Conservation (phyloP, 2,113 vertebrate species). For the Misgurnus mizolepis region DNA sequence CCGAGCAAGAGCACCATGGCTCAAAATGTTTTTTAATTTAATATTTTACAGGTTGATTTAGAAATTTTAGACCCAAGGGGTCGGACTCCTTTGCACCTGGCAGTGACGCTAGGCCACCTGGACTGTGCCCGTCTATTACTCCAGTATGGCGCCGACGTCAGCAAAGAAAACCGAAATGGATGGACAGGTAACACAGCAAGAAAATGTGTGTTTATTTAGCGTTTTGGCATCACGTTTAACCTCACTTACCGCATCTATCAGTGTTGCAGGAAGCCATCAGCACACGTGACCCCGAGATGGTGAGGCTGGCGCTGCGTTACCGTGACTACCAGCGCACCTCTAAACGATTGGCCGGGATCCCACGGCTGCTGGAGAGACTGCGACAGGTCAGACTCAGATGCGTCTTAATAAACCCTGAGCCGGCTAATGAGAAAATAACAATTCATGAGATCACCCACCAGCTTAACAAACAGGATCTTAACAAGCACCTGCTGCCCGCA, state of each 20-base stretch:
- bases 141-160: slow-evolving; percentile 87
- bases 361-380: slow-evolving; percentile 90
- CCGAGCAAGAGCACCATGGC: neutral
- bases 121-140: slow-evolving; percentile 90
- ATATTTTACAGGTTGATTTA: slow-evolving; percentile 78
- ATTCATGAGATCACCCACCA: neutral
- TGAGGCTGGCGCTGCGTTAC: slow-evolving; percentile 90
- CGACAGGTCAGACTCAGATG: slow-evolving; percentile 80
- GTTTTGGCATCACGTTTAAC: slow-evolving; percentile 49
- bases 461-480: slow-evolving; percentile 28
- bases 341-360: slow-evolving; percentile 92
- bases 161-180: slow-evolving; percentile 93
- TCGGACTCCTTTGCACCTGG: slow-evolving; percentile 92
- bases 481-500: neutral
- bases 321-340: slow-evolving; percentile 94
- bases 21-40: neutral
- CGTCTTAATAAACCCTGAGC: slow-evolving; percentile 8
- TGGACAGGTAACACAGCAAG: slow-evolving; percentile 86
- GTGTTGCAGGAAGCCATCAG: slow-evolving; percentile 97
- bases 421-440: neutral
- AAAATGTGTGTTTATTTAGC: neutral
- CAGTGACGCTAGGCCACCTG: slow-evolving; percentile 89
- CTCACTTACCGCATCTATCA: slow-evolving; percentile 58
- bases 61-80: slow-evolving; percentile 92
- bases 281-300: slow-evolving; percentile 88